Conservation (phyloP, 2,888 invertebrate species). For the Camponotus fellah region DNA sequence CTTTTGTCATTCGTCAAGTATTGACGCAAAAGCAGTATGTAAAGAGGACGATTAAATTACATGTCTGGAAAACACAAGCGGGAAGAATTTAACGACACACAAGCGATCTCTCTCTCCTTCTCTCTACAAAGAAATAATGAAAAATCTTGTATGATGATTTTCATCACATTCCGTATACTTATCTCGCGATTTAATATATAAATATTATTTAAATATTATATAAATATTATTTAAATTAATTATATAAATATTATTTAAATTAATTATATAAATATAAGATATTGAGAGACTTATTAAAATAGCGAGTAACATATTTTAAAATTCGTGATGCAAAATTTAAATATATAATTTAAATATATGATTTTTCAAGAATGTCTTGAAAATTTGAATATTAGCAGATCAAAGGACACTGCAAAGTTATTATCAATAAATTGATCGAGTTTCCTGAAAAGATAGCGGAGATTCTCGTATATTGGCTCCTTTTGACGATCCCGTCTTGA, state of each 20-base stretch:
- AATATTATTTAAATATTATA: no score
- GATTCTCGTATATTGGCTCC: constrained; percentile 50
- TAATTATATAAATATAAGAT: neutral
- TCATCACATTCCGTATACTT: neutral
- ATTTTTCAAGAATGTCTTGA: neutral
- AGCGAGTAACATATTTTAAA: neutral
- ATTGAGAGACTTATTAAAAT: neutral
- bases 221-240: neutral
- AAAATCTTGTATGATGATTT: constrained; percentile 6
- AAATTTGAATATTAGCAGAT: neutral
- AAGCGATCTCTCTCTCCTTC: neutral
- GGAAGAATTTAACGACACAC: neutral
- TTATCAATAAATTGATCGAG: neutral
- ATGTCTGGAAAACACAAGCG: neutral
- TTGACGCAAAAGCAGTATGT: neutral
- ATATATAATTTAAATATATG: neutral
- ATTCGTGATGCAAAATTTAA: neutral
- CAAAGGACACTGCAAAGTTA: neutral
- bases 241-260: neutral
- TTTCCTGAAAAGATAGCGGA: neutral
- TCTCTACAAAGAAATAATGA: neutral
- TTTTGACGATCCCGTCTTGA: constrained; percentile 62
- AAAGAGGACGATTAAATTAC: constrained; percentile 35
- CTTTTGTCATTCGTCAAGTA: neutral
- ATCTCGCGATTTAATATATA: neutral